Percentiles rank a stretch among this genome's conserved stretches.
Conservation (phyloP, 2,888 invertebrate species). For the Epinotia ramella region DNA sequence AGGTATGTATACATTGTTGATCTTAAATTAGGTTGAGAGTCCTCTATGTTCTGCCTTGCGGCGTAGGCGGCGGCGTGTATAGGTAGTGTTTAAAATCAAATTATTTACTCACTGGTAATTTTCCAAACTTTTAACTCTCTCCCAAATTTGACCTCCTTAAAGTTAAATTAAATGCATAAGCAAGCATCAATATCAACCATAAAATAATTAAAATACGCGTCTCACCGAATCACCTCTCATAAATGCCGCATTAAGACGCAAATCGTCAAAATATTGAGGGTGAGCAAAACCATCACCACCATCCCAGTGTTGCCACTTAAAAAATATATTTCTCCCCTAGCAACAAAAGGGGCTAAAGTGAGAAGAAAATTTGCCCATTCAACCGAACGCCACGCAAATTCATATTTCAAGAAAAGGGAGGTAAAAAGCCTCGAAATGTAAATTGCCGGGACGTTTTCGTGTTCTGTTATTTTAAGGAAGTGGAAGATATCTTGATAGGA, state of each 20-base stretch:
- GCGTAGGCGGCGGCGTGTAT: too few relatives aligned
- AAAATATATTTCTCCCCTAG: slow-evolving; percentile 49
- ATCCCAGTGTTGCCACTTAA: slow-evolving; percentile 48
- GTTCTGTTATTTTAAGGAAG: slow-evolving; percentile 40
- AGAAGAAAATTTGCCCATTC: slow-evolving; percentile 53
- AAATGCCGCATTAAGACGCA: slow-evolving; percentile 38
- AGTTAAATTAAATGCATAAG: not conserved
- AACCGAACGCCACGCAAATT: slow-evolving; percentile 50
- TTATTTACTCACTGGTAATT: too few relatives aligned
- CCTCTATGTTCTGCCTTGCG: too few relatives aligned
- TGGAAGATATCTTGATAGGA: slow-evolving; percentile 42
- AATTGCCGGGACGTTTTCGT: slow-evolving; percentile 34
- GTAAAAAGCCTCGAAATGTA: slow-evolving; percentile 39
- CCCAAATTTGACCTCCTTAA: too few relatives aligned
- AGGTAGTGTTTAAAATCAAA: too few relatives aligned
- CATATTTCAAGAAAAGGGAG: slow-evolving; percentile 49
- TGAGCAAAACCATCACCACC: slow-evolving; percentile 36
- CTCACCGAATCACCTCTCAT: slow-evolving; percentile 23
- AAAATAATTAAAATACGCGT: slow-evolving; percentile 7
- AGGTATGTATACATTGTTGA: too few relatives aligned
- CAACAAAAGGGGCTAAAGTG: slow-evolving; percentile 50
- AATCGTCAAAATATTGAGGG: slow-evolving; percentile 38
- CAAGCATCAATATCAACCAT: not conserved
- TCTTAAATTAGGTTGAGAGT: too few relatives aligned
- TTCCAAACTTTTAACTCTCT: too few relatives aligned